A percentile compares a stretch with the other conserved stretches of the same genome.
Conservation (phyloP, 1,140 invertebrate species). For the Teleopsis dalmanni region DNA sequence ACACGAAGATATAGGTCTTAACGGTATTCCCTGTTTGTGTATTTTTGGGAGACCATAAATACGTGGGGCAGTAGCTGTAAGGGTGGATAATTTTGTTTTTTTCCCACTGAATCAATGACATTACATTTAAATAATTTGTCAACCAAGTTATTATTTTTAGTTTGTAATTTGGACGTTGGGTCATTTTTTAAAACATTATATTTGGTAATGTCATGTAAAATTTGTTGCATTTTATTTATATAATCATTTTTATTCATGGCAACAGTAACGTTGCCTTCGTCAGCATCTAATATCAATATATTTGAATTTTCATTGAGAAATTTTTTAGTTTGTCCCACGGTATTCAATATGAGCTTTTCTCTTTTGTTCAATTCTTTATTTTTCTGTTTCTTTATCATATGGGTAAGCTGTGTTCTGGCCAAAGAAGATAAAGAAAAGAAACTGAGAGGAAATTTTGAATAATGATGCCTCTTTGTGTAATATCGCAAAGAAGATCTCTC, state of each 20-base stretch:
- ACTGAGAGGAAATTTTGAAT: no score
- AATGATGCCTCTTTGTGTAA: no score
- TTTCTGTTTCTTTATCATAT: no score
- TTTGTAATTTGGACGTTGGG: neutral
- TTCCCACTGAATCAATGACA: neutral
- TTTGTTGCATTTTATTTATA: conserved; percentile 8
- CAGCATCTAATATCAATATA: conserved; percentile 1
- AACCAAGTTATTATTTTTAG: neutral
- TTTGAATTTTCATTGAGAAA: conserved; percentile 3
- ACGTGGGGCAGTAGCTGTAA: neutral
- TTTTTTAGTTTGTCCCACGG: conserved; percentile 5
- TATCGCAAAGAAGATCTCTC: no score
- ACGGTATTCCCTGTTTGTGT: neutral
- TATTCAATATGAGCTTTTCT: no score
- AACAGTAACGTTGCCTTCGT: neutral
- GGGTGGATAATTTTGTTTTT: neutral
- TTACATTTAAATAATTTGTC: neutral
- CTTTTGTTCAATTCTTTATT: no score
- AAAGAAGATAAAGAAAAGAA: no score
- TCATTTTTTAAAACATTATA: neutral
- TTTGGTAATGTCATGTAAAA: conserved; percentile 14
- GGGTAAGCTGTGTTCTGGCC: no score
- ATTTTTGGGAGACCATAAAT: conserved; percentile 3
- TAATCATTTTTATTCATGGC: conserved; percentile 2
- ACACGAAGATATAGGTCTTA: neutral